Conservation (phyloP, 2,113 vertebrate species). For the Channa maculata region DNA sequence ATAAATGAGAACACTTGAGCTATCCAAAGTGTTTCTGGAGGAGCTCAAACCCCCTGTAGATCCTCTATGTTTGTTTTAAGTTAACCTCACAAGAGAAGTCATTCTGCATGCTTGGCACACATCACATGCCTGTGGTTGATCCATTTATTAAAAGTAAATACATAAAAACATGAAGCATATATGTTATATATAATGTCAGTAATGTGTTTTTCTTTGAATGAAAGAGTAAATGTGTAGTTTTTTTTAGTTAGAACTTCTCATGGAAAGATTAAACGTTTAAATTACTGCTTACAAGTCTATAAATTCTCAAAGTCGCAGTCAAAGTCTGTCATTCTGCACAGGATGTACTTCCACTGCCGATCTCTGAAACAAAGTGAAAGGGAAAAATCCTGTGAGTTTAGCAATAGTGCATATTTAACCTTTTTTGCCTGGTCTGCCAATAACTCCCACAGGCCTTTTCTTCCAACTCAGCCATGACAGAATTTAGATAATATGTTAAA, state of each 20-base stretch:
- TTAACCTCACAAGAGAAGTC: constrained; percentile 2
- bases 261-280: neutral
- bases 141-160: constrained; percentile 25
- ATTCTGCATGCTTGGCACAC: constrained; percentile 28
- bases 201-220: constrained; percentile 29
- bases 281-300: constrained; percentile 68
- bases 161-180: constrained; percentile 28
- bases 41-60: constrained; percentile 4
- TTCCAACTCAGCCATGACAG: neutral
- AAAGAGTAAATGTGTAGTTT: constrained; percentile 33
- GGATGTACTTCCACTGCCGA: constrained; percentile 97
- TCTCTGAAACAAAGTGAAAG: constrained; percentile 85
- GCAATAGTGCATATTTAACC: too few species aligned
- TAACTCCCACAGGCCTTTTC: neutral
- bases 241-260: constrained; percentile 16
- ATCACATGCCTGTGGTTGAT: constrained; percentile 5
- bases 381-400: constrained; percentile 41
- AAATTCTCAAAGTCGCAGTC: constrained; percentile 93
- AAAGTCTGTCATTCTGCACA: constrained; percentile 96
- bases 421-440: neutral
- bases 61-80: constrained; percentile 3
- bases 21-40: neutral
- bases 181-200: neutral
- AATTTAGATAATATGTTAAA: neutral
- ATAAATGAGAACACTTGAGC: constrained; percentile 25